These are phyloP conservation scores for Bombus waltoni DNA, from an alignment of 1,140 invertebrate species.

Conservation along the genomic window DNA sequence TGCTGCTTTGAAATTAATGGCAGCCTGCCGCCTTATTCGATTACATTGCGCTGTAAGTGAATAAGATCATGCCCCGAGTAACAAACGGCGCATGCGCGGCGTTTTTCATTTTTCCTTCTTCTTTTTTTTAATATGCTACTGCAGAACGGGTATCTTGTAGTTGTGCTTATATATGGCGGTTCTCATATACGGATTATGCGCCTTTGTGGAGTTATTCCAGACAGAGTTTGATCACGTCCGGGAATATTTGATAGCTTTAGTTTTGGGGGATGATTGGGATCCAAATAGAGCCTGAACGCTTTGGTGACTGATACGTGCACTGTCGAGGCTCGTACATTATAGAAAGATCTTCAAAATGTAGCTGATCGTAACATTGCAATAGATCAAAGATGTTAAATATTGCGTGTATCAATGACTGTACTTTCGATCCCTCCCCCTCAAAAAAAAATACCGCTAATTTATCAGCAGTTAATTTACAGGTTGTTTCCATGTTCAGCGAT, in stretches of 20 bases:
- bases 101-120: not conserved
- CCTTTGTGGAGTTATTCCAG: not conserved
- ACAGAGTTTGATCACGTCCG: not conserved
- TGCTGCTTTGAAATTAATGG: conserved; percentile 39
- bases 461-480: not conserved
- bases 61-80: conserved; percentile 18
- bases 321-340: too few relatives aligned
- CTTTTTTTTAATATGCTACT: not conserved
- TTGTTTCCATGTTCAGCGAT: not conserved
- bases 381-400: not conserved
- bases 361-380: too few relatives aligned
- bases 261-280: not conserved
- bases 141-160: too few relatives aligned
- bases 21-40: conserved; percentile 28
- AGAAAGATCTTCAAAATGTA: too few relatives aligned
- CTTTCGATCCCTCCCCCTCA: too few relatives aligned
- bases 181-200: too few relatives aligned
- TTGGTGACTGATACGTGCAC: not conserved
- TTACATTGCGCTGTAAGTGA: conserved; percentile 33
- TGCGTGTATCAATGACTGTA: not conserved
- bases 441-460: too few relatives aligned
- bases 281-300: not conserved
- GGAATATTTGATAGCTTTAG: not conserved
- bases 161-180: too few relatives aligned
- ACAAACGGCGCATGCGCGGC: not conserved